Base-by-base conservation (phyloP, 2,113 vertebrate species). In the Vulpes ferrilata region DNA sequence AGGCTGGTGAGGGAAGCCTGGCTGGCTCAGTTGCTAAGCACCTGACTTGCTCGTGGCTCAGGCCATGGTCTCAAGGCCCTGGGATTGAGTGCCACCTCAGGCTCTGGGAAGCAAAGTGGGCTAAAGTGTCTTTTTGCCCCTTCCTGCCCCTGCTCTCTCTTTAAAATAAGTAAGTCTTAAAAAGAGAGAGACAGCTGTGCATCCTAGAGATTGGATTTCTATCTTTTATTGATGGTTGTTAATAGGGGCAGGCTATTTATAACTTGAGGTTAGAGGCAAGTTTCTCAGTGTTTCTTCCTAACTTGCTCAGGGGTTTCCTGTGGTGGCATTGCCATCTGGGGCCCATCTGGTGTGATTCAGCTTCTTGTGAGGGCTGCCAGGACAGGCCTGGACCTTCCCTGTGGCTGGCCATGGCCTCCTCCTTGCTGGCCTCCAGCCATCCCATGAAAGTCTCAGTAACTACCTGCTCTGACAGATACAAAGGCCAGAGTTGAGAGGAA, bases 361-460 rank as follows among this genome's bases (percentile, higher is more conserved):
- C 71, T 43, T 74, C 20, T 43, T 5, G 1, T 2, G 35, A 35
- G 12, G 0, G 35, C 19, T 11, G 35, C 71, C 71, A 1, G 19
- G 5, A 38, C 22, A 12, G 71, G 5, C 35, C 71, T 12, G 6
- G 35, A 25, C 35, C 35, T 7, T 43, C 22, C 71, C 35, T 2
- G 2, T 5, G 6, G 20, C 71, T 1, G 35, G 35, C 35, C 11
- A 2, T 0, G 2, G 35, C 71, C 5, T 12, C 71, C 20, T 23
- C 35, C 35, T 11, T 12, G 35, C 71, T 23, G 71, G 71, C 71
- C 35, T 73, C 71, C 71, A 2, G 20, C 20, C 35, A 5, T 73
- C 71, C 71, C 11, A 2, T 23, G 7, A 32, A 13, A 23, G 71
- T 35, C 19, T 74, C 22, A 23, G 20, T 73, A 73, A 74, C 71